A percentile compares a stretch with the other conserved stretches of the same genome.
phyloP scores from a whole-genome alignment of 2,113 vertebrate species.

The Macaca mulatta region DNA sequence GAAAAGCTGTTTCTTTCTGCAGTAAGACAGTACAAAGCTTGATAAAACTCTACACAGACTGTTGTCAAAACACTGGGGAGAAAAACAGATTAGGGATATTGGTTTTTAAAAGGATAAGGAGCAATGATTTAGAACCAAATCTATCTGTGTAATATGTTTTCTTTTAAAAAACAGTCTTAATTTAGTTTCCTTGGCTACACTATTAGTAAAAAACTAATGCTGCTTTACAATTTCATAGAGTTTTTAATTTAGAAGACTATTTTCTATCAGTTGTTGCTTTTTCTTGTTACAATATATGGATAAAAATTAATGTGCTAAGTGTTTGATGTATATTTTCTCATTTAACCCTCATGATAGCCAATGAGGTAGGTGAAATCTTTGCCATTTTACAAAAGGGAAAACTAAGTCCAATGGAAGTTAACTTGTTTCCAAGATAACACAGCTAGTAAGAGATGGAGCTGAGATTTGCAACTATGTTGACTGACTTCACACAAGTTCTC shows the following conservation, averaged over 20 bases:
- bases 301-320: conserved; percentile 40
- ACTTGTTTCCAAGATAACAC: conserved; percentile 52
- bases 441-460: not conserved
- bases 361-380: not conserved
- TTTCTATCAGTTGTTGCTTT: not conserved
- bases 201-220: conserved; percentile 33
- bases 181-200: conserved; percentile 4
- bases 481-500: not conserved
- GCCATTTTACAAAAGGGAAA: conserved; percentile 28
- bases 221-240: conserved; percentile 8
- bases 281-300: not conserved
- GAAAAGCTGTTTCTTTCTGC: conserved; percentile 51
- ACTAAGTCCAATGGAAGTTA: not conserved
- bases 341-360: not conserved
- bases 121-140: not conserved
- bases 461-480: not conserved
- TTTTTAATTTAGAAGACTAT: conserved; percentile 47
- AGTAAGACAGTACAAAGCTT: not conserved
- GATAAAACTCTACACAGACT: conserved; percentile 4
- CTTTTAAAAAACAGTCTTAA: conserved; percentile 3
- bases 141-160: not conserved
- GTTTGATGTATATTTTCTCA: not conserved
- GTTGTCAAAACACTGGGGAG: not conserved
- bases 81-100: not conserved
- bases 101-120: not conserved